Percentiles rank a stretch among this genome's conserved stretches.
Conservation (phyloP, 2,888 invertebrate species). For the Leptura quadrifasciata region DNA sequence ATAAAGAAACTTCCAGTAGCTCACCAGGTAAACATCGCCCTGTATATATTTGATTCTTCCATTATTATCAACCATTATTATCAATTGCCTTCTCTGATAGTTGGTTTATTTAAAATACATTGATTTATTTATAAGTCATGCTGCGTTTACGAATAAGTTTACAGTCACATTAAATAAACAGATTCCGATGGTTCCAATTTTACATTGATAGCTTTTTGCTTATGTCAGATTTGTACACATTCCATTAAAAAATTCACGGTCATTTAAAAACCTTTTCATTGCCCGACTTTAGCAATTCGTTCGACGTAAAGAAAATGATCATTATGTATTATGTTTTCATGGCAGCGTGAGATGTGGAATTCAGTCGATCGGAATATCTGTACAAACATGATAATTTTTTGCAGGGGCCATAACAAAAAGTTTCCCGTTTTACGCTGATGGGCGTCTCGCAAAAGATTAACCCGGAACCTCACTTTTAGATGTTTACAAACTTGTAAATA, state of each 20-base stretch:
- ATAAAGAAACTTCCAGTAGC: too few species aligned
- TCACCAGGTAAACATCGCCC: too few species aligned
- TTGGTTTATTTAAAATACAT: not conserved
- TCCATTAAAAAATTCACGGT: not conserved
- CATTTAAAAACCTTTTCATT: not conserved
- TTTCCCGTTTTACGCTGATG: not conserved
- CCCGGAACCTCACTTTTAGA: not conserved
- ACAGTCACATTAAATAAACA: not conserved
- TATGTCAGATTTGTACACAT: not conserved
- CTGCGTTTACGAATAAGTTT: not conserved
- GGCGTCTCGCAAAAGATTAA: not conserved
- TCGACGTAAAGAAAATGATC: not conserved
- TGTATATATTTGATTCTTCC: too few species aligned
- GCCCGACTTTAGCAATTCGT: not conserved
- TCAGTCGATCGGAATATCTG: not conserved
- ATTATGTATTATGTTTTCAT: slow-evolving; percentile 1
- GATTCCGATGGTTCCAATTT: not conserved
- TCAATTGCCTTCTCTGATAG: too few species aligned
- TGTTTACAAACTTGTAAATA: too few species aligned
- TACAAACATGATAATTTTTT: not conserved
- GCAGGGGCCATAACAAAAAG: not conserved
- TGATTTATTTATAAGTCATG: not conserved
- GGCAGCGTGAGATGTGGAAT: not conserved
- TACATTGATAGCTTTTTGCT: not conserved
- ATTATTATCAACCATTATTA: too few species aligned